phyloP scores from a whole-genome alignment of 2,113 vertebrate species.

The Tupaia chinensis region DNA sequence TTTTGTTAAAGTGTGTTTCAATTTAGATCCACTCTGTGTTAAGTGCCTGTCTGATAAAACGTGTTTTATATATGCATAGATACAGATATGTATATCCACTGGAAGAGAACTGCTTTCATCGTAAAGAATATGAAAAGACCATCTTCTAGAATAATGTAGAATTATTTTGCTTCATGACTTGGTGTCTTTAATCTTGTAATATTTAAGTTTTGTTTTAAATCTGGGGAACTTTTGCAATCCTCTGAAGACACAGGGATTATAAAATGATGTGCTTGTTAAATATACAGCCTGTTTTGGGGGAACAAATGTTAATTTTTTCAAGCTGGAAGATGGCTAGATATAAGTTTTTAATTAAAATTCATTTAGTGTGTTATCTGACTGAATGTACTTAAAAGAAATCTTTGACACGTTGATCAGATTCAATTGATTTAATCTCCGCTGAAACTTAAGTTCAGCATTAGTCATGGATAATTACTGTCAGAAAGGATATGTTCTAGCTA shows the following conservation, averaged over 20 bases:
- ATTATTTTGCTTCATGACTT: slow-evolving; percentile 31
- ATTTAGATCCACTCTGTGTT: neutral
- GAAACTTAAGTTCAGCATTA: slow-evolving; percentile 61
- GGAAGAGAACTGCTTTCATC: neutral
- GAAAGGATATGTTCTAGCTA: slow-evolving; percentile 37
- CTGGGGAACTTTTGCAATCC: neutral
- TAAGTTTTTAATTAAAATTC: slow-evolving; percentile 62
- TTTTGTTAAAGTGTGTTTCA: slow-evolving; percentile 39
- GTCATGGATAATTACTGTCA: slow-evolving; percentile 71
- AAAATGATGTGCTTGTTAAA: slow-evolving; percentile 18
- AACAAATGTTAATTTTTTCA: slow-evolving; percentile 39
- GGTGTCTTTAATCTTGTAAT: neutral
- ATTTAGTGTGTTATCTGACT: slow-evolving; percentile 35
- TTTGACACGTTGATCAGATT: slow-evolving; percentile 66
- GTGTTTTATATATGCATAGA: no score
- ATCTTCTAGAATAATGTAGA: neutral
- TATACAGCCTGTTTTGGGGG: neutral
- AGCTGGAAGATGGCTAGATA: slow-evolving; percentile 11
- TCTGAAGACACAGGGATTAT: neutral
- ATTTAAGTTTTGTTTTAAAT: neutral
- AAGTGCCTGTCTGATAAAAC: neutral
- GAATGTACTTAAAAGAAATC: slow-evolving; percentile 55
- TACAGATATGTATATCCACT: neutral
- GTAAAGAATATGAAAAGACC: neutral
- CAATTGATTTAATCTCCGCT: slow-evolving; percentile 65